These are phyloP conservation scores for Lasiommata megera DNA, from an alignment of 2,888 invertebrate species.

Conservation along the genomic window DNA sequence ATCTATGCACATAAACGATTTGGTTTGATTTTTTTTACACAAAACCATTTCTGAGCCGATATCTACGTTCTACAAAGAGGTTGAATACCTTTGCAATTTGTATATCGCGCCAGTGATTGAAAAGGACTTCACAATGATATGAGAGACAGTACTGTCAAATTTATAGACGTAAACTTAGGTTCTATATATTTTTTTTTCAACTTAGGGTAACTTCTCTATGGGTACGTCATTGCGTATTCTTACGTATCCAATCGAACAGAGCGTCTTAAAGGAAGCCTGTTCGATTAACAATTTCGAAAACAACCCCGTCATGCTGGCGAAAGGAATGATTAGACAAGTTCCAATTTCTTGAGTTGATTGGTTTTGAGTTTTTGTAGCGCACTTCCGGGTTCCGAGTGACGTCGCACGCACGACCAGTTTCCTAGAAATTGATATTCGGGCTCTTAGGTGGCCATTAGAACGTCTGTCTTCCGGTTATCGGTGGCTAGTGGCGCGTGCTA, in stretches of 20 bases:
- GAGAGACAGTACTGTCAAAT: too few relatives aligned
- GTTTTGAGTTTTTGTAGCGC: constrained; percentile 68
- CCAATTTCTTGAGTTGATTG: constrained; percentile 69
- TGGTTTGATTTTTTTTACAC: too few relatives aligned
- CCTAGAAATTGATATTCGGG: constrained; percentile 78
- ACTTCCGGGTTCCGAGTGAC: constrained; percentile 71
- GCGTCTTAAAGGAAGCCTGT: constrained; percentile 58
- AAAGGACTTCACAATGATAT: too few relatives aligned
- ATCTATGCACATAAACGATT: too few relatives aligned
- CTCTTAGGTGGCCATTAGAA: constrained; percentile 74
- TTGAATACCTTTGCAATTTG: too few relatives aligned
- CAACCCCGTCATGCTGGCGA: constrained; percentile 54
- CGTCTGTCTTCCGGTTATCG: constrained; percentile 72
- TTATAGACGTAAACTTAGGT: too few relatives aligned
- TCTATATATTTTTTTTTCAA: too few relatives aligned
- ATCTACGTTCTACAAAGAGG: too few relatives aligned
- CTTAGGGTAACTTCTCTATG: not conserved
- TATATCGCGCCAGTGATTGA: too few relatives aligned
- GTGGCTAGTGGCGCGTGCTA: constrained; percentile 71
- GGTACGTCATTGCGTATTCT: constrained; percentile 10
- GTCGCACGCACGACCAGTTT: constrained; percentile 63
- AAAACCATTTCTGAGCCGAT: too few relatives aligned
- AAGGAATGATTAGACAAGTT: constrained; percentile 66
- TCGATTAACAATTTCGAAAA: constrained; percentile 46
- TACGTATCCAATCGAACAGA: constrained; percentile 59